Percentiles rank a stretch among this genome's conserved stretches.
These are phyloP conservation scores for Isotomurus palustris DNA, from an alignment of 2,888 invertebrate species.

Conservation along the genomic window DNA sequence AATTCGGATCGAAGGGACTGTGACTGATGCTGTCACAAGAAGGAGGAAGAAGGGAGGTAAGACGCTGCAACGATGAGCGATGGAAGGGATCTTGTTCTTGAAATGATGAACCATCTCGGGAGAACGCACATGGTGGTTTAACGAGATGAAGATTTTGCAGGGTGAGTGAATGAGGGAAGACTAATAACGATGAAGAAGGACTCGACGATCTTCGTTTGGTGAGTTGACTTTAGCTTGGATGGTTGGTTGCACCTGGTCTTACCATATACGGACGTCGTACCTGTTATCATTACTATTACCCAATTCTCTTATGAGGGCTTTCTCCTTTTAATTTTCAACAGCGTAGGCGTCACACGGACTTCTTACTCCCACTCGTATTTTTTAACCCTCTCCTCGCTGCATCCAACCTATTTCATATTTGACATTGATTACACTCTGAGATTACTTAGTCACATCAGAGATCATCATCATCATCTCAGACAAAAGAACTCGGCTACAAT, in stretches of 20 bases:
- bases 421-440: no score
- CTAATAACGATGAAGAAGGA: not conserved
- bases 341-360: constrained; percentile 38
- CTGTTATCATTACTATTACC: constrained; percentile 40
- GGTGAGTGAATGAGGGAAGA: not conserved
- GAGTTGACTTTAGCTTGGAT: not conserved
- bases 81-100: no score
- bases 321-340: constrained; percentile 44
- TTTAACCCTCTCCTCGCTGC: no score
- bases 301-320: constrained; percentile 39
- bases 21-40: not conserved
- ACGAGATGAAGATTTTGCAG: not conserved
- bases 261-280: constrained; percentile 43
- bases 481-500: no score
- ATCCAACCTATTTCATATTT: no score
- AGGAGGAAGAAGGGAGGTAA: not conserved
- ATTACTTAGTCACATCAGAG: no score
- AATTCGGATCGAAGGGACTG: not conserved
- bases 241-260: constrained; percentile 18
- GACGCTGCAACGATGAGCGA: no score
- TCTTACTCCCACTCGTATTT: constrained; percentile 15
- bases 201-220: not conserved
- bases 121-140: not conserved
- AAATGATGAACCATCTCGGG: no score
- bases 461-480: no score